Percentiles rank a stretch among this genome's conserved stretches.
phyloP scores from a whole-genome alignment of 2,888 invertebrate genomes.

The Cordilura impudica region DNA sequence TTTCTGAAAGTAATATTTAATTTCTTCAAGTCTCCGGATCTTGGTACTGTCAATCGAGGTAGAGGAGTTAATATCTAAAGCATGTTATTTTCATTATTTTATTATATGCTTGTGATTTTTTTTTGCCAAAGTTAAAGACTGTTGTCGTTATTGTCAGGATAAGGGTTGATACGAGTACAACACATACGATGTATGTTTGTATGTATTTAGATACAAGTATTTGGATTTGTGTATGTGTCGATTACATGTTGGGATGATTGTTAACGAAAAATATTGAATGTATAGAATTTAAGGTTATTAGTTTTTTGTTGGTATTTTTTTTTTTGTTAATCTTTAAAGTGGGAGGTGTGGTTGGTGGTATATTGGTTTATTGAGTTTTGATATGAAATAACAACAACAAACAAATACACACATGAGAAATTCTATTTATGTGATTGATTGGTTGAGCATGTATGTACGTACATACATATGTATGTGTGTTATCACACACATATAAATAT shows the following conservation, averaged over 20 bases:
- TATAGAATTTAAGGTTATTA: slow-evolving; percentile 48
- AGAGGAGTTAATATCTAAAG: slow-evolving; percentile 41
- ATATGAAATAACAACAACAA: slow-evolving; percentile 23
- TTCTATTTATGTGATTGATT: slow-evolving; percentile 58
- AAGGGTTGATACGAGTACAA: slow-evolving; percentile 53
- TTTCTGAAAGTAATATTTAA: too few relatives aligned
- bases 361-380: slow-evolving; percentile 57
- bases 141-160: slow-evolving; percentile 57
- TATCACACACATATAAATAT: not conserved
- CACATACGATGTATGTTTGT: not conserved
- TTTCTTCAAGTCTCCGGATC: too few relatives aligned
- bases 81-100: slow-evolving; percentile 53
- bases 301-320: slow-evolving; percentile 18
- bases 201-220: not conserved
- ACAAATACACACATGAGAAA: slow-evolving; percentile 26
- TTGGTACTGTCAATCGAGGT: too few relatives aligned
- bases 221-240: not conserved
- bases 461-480: not conserved
- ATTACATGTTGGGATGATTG: not conserved
- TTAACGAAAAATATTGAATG: slow-evolving; percentile 53
- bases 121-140: slow-evolving; percentile 51
- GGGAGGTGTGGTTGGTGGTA: slow-evolving; percentile 51
- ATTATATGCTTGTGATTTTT: slow-evolving; percentile 35
- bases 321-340: slow-evolving; percentile 21
- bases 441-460: slow-evolving; percentile 15